Evolutionary conservation across 2,888 invertebrate species (phyloP).

Genomic region (Habrosyne pyritoides): DNA sequence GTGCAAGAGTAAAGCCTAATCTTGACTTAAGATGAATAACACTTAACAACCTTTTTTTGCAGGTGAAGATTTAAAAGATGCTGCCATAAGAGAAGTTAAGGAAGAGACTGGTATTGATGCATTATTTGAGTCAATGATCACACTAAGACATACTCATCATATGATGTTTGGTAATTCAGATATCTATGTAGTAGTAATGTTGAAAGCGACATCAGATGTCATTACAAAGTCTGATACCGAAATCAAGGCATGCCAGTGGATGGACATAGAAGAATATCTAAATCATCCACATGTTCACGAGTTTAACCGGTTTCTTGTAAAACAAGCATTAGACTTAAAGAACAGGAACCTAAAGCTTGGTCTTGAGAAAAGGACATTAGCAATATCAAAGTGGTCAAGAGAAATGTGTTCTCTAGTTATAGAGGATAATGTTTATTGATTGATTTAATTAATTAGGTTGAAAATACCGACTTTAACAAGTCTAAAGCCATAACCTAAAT

Average conservation of each 20-base stretch:
- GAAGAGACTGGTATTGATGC: constrained; percentile 95
- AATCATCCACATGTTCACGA: constrained; percentile 88
- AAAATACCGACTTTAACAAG: constrained; percentile 5
- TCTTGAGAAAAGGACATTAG: constrained; percentile 73
- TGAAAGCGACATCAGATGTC: constrained; percentile 85
- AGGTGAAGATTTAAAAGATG: constrained; percentile 93
- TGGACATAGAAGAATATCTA: constrained; percentile 89
- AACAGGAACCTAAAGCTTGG: constrained; percentile 84
- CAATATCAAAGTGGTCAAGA: constrained; percentile 51
- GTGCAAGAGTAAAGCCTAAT: too few relatives aligned
- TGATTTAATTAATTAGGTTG: neutral
- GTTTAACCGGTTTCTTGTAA: constrained; percentile 87
- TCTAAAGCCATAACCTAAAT: constrained; percentile 28
- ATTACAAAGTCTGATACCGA: constrained; percentile 89
- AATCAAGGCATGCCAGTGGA: constrained; percentile 91
- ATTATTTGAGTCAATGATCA: constrained; percentile 89
- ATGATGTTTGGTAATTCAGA: constrained; percentile 93
- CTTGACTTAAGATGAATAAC: neutral
- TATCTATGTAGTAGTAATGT: constrained; percentile 90
- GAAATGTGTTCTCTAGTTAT: constrained; percentile 64
- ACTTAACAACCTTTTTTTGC: constrained; percentile 31
- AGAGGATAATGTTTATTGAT: constrained; percentile 47
- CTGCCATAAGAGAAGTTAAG: constrained; percentile 92
- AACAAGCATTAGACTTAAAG: constrained; percentile 86
- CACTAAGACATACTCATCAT: constrained; percentile 90